Base-by-base conservation (phyloP, 1,140 invertebrate species). In the Drosophila lini region DNA sequence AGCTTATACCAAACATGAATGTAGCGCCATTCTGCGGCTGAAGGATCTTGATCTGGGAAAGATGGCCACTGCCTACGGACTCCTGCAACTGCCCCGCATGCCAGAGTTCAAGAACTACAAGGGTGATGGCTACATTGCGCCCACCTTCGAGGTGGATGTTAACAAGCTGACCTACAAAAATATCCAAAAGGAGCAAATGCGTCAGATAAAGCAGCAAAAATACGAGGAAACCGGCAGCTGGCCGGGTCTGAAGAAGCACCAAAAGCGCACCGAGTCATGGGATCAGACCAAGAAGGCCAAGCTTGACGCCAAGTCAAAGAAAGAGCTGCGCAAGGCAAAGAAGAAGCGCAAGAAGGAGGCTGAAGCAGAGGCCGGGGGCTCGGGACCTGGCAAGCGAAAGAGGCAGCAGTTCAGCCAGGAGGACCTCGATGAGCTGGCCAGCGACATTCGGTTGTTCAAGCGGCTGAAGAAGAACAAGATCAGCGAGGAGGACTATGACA, bases 1-100 rank as follows among this genome's bases (percentile, higher is more conserved):
- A 85, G 95, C 97, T 0, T 99, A 99, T 93, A 95, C 94, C 6
- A 99, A 99, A 93, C 98, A 99, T 92, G 98, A 99, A 92, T 99
- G 98, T 89, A 96, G 95, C 86, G 94, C 99, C 44, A 95, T 99
- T 65, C 94, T 99, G 50, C 94, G 95, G 84, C 92, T 98, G 5
- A 98, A 98, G 94, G 97, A 99, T 92, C 93, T 99, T 6, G 95
- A 98, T 81, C 93, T 99, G 68, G 97, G 96, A 19, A 95, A 96
- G 83, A 93, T 99, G 55, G 98, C 97, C 0, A 95, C 95, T 55
- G 95, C 96, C 57, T 99, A 98, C 93, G 98, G 98, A 2, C 93
- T 99, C 3, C 86, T 99, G 10, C 96, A 96, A 90, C 93, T 99
- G 75, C 98, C 98, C 1, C 95, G 96, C 91, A 99, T 99, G 98